phyloP scores from a whole-genome alignment of 53 echinoderm and acorn worm genomes.

The Apostichopus leukothele region DNA sequence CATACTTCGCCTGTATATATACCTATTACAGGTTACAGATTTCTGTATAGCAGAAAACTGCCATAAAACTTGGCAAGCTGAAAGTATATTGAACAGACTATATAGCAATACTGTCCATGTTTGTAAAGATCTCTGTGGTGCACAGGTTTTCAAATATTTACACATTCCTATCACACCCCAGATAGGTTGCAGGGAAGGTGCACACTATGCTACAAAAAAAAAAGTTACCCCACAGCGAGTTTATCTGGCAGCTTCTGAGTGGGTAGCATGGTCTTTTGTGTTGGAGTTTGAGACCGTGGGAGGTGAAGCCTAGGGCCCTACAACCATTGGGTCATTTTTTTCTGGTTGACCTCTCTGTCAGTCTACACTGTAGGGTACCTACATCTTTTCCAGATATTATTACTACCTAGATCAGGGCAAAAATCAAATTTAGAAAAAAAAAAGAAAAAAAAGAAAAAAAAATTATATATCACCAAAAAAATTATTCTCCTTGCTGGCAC shows the following conservation, averaged over 20 bases:
- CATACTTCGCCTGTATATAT: too few relatives aligned
- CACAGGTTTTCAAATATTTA: neutral
- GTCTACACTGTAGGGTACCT: neutral
- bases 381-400: neutral
- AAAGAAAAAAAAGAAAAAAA: neutral
- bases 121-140: too few relatives aligned
- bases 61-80: too few relatives aligned
- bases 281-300: slow-evolving; percentile 28
- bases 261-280: neutral
- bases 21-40: too few relatives aligned
- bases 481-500: neutral
- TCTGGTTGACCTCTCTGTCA: slow-evolving; percentile 27
- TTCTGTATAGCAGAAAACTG: too few relatives aligned
- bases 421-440: neutral
- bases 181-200: neutral
- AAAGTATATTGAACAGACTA: too few relatives aligned
- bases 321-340: slow-evolving; percentile 25
- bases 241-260: slow-evolving; percentile 10
- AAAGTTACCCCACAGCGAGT: slow-evolving; percentile 33
- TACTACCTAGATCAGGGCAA: neutral
- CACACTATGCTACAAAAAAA: neutral
- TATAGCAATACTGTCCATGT: too few relatives aligned
- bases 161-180: neutral
- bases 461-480: neutral
- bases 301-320: slow-evolving; percentile 34